Evolutionary conservation across 1,140 invertebrate genomes (phyloP), one percentile per base, ranked within the genome.

Genomic region (Drosophila novamexicana): DNA sequence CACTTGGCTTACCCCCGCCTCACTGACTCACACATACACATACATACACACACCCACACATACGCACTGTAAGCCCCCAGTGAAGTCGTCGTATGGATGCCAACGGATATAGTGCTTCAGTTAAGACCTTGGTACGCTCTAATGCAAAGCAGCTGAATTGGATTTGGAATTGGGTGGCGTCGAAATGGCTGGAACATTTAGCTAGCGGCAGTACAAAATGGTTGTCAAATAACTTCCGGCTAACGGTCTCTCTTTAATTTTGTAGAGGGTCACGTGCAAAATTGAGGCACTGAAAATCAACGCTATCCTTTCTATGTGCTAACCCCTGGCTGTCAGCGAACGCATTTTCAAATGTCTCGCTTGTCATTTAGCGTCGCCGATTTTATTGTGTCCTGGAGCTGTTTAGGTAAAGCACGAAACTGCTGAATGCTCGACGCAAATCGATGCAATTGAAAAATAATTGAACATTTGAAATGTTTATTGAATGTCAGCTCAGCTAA

Each of bases 371-470:
- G 42, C 53, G 52, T 64, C 40, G 58, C 59, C 44, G 56, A 45
- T 69, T 56, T 72, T 45, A 72, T 72, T 59, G 54, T 65, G 12
- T 66, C 18, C 63, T 56, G 42, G 10, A 58, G 56, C 57, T 66
- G 53, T 54, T 66, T 59, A 59, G 34, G 44, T 39, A 1, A 7
- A 37, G 16, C 9, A 34, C 34, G 9, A 32, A 36, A 16, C 57
- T 32, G n/a, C 14, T 12, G 22, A 44, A 47, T 32, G 54, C 14
- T 71, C 14, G 6, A 32, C 68, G 54, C 12, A 71, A 75, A 75
- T 75, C 67, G 68, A 53, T 64, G 68, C 67, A 75, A 71, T 71
- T 75, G 73, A 75, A 75, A 71, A 75, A 75, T 75, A 75, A 75
- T 75, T 75, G 73, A 75, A 71, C 73, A 47, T 59, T 75, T 64